A percentile compares a stretch with the other conserved stretches of the same genome.
These are phyloP conservation scores for Perithous albicinctus DNA, from an alignment of 2,888 invertebrate species.

Conservation along the genomic window DNA sequence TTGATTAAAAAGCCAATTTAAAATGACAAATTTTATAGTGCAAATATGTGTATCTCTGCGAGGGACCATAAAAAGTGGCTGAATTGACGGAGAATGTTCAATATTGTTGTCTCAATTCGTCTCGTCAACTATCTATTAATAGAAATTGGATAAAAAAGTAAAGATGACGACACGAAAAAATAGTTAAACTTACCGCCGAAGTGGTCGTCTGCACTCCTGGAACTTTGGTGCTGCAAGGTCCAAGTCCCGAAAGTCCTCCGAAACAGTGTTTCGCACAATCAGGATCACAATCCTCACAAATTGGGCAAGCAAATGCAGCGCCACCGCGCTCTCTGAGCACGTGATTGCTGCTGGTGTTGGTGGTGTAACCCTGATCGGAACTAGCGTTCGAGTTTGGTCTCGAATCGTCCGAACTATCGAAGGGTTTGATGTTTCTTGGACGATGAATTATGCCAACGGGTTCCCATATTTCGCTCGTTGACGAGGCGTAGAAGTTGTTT, in stretches of 20 bases:
- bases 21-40: too few species aligned
- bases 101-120: too few species aligned
- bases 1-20: too few species aligned
- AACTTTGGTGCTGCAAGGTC: constrained; percentile 71
- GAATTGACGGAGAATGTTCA: neutral
- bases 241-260: constrained; percentile 77
- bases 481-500: constrained; percentile 89
- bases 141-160: too few species aligned
- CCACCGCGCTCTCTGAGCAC: constrained; percentile 80
- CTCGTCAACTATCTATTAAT: too few species aligned
- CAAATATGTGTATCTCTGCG: too few species aligned
- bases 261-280: constrained; percentile 78
- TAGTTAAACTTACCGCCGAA: constrained; percentile 80
- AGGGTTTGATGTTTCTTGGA: constrained; percentile 80
- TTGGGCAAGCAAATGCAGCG: constrained; percentile 74
- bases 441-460: constrained; percentile 85
- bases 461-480: constrained; percentile 89
- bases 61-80: neutral
- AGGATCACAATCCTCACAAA: constrained; percentile 75
- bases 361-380: constrained; percentile 83
- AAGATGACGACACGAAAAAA: neutral
- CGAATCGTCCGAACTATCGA: constrained; percentile 83
- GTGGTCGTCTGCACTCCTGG: constrained; percentile 79
- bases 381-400: constrained; percentile 83
- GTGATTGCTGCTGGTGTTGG: constrained; percentile 81